Conservation (phyloP, 2,113 vertebrate species). For the Terrapene triunguis region DNA sequence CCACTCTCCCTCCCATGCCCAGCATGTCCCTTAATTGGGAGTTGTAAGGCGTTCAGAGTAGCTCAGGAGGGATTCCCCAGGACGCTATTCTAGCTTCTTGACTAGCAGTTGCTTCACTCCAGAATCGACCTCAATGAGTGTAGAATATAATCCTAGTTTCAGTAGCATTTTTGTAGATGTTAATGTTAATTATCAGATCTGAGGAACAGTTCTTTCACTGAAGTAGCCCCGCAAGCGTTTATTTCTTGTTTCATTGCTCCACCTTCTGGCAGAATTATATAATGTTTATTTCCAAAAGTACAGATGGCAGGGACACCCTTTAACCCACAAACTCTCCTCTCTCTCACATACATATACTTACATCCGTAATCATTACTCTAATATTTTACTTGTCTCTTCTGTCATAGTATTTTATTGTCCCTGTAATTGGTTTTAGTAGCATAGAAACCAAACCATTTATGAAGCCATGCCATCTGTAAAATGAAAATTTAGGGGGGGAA, state of each 20-base stretch:
- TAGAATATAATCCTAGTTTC: not conserved
- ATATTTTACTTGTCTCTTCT: not conserved
- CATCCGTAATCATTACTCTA: not conserved
- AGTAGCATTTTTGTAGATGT: not conserved
- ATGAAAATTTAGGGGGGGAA: not conserved
- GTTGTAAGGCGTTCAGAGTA: not conserved
- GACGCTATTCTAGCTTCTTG: not conserved
- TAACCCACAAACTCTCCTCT: not conserved
- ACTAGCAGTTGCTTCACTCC: not conserved
- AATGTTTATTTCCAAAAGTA: rapidly evolving
- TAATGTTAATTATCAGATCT: rapidly evolving
- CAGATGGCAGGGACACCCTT: rapidly evolving
- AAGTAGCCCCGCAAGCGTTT: rapidly evolving
- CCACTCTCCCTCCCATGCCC: not conserved
- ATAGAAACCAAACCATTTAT: not conserved
- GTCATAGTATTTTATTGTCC: not conserved
- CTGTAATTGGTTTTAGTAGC: not conserved
- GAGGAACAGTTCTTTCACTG: rapidly evolving
- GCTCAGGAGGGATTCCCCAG: not conserved
- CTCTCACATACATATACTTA: not conserved
- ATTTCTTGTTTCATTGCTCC: conserved; percentile 60
- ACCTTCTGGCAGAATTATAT: conserved; percentile 12
- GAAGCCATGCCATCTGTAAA: not conserved
- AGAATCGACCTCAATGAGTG: not conserved
- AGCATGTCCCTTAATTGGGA: not conserved